phyloP scores from a whole-genome alignment of 2,113 vertebrate species.

The Natator depressus region DNA sequence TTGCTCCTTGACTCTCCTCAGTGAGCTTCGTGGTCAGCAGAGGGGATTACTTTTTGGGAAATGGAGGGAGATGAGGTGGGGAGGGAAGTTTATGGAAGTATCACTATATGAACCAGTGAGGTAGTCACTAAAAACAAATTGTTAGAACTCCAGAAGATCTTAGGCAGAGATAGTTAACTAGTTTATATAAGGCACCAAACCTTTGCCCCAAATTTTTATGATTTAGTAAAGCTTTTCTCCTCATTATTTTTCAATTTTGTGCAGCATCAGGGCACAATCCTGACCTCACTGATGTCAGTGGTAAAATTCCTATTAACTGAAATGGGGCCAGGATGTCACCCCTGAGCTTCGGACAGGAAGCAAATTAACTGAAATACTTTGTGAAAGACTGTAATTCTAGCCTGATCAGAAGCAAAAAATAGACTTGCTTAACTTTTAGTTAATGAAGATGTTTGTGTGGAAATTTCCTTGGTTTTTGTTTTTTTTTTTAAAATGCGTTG shows the following conservation, averaged over 20 bases:
- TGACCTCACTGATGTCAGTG: neutral
- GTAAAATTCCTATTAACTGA: neutral
- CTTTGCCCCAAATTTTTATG: neutral
- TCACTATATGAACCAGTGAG: neutral
- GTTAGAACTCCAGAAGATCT: neutral
- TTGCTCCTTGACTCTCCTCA: neutral
- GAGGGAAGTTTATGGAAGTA: neutral
- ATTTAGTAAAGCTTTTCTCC: neutral
- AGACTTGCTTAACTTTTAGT: neutral
- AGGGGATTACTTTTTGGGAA: neutral
- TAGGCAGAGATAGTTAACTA: neutral
- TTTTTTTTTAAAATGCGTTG: neutral
- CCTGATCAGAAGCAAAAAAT: neutral
- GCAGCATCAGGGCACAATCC: neutral
- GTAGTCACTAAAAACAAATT: neutral
- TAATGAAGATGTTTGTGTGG: neutral
- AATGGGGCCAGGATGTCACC: neutral
- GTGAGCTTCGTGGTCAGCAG: neutral
- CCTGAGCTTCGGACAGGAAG: neutral
- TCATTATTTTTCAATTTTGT: neutral
- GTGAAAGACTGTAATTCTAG: neutral
- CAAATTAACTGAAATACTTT: neutral
- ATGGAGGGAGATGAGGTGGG: neutral
- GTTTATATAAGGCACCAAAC: neutral
- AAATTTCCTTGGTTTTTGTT: neutral